Conservation (phyloP, 2,888 invertebrate species). For the Argynnis bischoffii region DNA sequence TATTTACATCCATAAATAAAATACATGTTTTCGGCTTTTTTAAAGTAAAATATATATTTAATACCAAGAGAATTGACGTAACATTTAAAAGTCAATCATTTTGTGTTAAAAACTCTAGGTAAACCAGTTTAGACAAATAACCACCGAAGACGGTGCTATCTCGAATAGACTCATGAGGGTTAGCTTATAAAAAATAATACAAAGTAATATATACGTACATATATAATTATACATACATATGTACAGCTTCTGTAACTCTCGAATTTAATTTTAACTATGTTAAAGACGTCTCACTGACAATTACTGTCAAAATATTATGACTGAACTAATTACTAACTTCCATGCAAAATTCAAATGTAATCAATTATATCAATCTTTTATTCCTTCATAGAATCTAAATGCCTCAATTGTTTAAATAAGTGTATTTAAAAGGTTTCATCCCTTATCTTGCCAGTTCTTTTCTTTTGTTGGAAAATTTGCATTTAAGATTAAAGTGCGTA, state of each 20-base stretch:
- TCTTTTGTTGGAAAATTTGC: slow-evolving; percentile 53
- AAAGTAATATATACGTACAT: no score
- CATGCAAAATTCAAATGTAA: slow-evolving; percentile 20
- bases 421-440: slow-evolving; percentile 20
- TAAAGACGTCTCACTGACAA: slow-evolving; percentile 8
- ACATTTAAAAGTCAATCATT: no score
- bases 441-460: slow-evolving; percentile 40
- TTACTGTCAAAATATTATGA: slow-evolving; percentile 13
- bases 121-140: no score
- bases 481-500: slow-evolving; percentile 52
- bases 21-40: no score
- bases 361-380: slow-evolving; percentile 19
- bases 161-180: no score
- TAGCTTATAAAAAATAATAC: no score
- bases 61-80: no score
- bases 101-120: no score
- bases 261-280: slow-evolving; percentile 1
- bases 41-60: no score
- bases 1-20: no score
- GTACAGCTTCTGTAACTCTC: not conserved
- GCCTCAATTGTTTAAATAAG: slow-evolving; percentile 27
- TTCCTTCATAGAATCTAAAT: slow-evolving; percentile 14
- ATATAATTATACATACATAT: no score
- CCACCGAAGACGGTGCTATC: no score
- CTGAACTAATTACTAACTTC: slow-evolving; percentile 5